Percentiles rank a stretch among this genome's conserved stretches.
These are phyloP conservation scores for Globodera rostochiensis DNA, from an alignment of 1,140 invertebrate genomes.

Conservation along the genomic window DNA sequence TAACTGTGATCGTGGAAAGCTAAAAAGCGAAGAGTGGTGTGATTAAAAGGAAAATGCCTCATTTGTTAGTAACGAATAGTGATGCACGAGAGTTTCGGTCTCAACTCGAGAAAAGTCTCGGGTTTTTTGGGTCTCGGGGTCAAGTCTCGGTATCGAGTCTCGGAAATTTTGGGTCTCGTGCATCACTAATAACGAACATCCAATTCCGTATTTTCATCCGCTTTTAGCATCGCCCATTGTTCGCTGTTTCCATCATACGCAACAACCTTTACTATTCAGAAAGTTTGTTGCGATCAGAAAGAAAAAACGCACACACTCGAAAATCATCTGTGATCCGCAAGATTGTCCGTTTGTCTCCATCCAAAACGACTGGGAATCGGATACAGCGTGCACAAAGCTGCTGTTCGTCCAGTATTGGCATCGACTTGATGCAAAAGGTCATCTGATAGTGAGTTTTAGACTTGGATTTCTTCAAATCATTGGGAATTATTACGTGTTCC, in stretches of 20 bases:
- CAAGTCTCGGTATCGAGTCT: too few species aligned
- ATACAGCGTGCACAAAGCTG: constrained; percentile 19
- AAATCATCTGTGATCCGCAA: constrained; percentile 32
- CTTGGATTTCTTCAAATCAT: constrained; percentile 5
- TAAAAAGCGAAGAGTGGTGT: not conserved
- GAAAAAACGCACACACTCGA: constrained; percentile 1
- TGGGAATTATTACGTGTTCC: not conserved
- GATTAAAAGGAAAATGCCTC: not conserved
- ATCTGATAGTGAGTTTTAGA: not conserved
- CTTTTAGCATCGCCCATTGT: constrained; percentile 19
- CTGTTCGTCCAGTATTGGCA: constrained; percentile 20
- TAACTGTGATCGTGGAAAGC: constrained; percentile 24
- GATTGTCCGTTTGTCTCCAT: constrained; percentile 20
- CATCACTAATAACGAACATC: constrained; percentile 40
- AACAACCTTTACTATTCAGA: not conserved
- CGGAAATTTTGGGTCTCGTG: too few species aligned
- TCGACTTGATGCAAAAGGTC: constrained; percentile 26
- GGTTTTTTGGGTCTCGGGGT: too few species aligned
- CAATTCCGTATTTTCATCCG: constrained; percentile 21
- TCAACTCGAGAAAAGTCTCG: too few species aligned
- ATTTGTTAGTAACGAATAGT: too few species aligned
- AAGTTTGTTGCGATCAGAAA: not conserved
- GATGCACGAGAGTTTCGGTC: too few species aligned
- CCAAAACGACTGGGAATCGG: constrained; percentile 37
- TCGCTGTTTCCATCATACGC: constrained; percentile 30